These are phyloP conservation scores for Phragmatobia fuliginosa DNA, from an alignment of 2,888 invertebrate genomes.

Conservation along the genomic window DNA sequence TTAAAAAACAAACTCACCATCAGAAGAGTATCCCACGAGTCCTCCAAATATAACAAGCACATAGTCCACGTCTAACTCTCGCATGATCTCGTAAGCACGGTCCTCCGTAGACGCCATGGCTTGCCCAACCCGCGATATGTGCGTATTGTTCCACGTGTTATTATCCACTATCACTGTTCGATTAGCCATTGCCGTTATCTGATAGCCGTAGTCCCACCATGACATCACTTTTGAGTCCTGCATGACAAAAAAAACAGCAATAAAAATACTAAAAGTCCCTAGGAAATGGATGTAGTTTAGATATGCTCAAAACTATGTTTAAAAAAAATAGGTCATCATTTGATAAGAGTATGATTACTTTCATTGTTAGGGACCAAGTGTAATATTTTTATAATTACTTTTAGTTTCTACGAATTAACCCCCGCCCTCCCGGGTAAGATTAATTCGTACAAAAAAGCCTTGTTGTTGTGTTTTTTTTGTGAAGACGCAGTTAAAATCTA, in stretches of 20 bases:
- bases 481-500: no score
- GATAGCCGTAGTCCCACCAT: constrained; percentile 99
- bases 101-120: constrained; percentile 99
- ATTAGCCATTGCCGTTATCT: constrained; percentile 99
- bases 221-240: constrained; percentile 99
- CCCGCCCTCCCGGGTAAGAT: no score
- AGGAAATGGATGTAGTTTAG: no score
- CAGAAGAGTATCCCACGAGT: constrained; percentile 99
- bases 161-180: constrained; percentile 99
- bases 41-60: constrained; percentile 99
- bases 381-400: no score
- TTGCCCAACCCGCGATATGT: constrained; percentile 98
- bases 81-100: constrained; percentile 99
- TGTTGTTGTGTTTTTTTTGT: no score
- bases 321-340: no score
- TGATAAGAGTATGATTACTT: no score
- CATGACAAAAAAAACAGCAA: background rate
- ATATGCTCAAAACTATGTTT: no score
- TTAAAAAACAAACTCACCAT: constrained; percentile 87
- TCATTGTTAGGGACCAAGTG: no score
- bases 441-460: no score
- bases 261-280: background rate
- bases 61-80: constrained; percentile 98
- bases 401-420: no score
- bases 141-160: constrained; percentile 99